phyloP scores from a whole-genome alignment of 2,888 invertebrate species.

The Pseudococcus jackbeardsleyi region DNA sequence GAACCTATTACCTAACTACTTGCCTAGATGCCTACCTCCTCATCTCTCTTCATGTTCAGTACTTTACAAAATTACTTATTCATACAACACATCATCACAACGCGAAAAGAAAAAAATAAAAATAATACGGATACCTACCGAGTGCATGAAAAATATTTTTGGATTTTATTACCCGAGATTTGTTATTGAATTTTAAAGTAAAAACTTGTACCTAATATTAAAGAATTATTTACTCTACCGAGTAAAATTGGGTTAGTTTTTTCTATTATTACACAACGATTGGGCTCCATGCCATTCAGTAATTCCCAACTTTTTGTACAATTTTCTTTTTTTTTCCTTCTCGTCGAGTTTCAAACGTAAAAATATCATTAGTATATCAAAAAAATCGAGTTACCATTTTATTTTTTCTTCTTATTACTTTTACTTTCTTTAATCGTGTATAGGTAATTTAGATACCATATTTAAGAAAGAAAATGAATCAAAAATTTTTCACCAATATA shows the following conservation, averaged over 20 bases:
- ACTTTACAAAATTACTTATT: neutral
- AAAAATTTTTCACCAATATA: neutral
- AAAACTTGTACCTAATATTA: slow-evolving; percentile 48
- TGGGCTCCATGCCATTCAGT: slow-evolving; percentile 64
- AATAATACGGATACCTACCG: neutral
- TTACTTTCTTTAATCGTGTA: slow-evolving; percentile 28
- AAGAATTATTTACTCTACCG: slow-evolving; percentile 42
- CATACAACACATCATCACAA: neutral
- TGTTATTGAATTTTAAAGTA: slow-evolving; percentile 55
- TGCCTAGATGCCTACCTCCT: neutral
- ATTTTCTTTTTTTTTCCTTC: slow-evolving; percentile 13
- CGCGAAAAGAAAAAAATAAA: neutral
- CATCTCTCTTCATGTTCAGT: neutral
- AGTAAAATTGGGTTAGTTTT: slow-evolving; percentile 62
- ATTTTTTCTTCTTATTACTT: slow-evolving; percentile 21
- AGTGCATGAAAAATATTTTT: slow-evolving; percentile 1
- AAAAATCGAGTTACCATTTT: slow-evolving; percentile 64
- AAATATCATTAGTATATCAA: slow-evolving; percentile 35
- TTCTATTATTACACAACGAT: slow-evolving; percentile 61
- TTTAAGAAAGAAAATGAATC: slow-evolving; percentile 26
- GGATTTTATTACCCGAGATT: slow-evolving; percentile 41
- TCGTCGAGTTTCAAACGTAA: neutral
- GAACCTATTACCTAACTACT: neutral
- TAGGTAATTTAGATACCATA: neutral
- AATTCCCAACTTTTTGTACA: slow-evolving; percentile 51